These are phyloP conservation scores for Gambelia wislizenii DNA, from an alignment of 2,797 vertebrate genomes.

Conservation along the genomic window DNA sequence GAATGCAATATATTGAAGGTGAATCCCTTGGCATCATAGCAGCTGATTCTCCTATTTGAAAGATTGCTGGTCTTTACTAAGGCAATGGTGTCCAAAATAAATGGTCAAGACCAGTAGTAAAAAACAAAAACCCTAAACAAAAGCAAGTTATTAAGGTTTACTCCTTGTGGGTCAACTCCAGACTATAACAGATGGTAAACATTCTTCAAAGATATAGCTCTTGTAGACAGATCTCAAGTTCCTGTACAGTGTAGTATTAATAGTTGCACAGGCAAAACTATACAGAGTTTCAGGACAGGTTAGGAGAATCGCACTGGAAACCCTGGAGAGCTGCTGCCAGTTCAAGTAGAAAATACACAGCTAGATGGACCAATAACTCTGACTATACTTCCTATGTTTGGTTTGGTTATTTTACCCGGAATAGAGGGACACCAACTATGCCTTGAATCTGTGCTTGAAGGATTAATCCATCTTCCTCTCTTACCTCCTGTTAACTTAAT, in stretches of 20 bases:
- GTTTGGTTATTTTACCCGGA: neutral
- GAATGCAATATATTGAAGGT: conserved; percentile 35
- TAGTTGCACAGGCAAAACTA: no score
- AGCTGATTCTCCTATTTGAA: conserved; percentile 31
- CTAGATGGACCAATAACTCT: no score
- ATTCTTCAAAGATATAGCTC: neutral
- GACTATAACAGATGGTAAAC: neutral
- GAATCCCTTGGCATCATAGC: neutral
- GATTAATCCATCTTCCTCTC: neutral
- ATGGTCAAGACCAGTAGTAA: neutral
- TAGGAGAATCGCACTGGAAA: no score
- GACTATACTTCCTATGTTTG: neutral
- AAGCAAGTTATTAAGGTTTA: neutral
- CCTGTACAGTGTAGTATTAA: neutral
- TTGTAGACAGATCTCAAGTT: no score
- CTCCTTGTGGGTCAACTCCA: neutral
- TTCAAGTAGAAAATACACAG: no score
- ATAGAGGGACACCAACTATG: neutral
- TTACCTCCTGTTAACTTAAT: neutral
- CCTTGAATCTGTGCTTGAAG: neutral
- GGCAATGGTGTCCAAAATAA: neutral
- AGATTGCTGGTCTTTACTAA: conserved; percentile 13
- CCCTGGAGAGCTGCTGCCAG: no score
- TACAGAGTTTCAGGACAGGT: no score
- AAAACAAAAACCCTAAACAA: neutral